Evolutionary conservation across 1,140 invertebrate species (phyloP).

Genomic region (Caenorhabditis briggsae): DNA sequence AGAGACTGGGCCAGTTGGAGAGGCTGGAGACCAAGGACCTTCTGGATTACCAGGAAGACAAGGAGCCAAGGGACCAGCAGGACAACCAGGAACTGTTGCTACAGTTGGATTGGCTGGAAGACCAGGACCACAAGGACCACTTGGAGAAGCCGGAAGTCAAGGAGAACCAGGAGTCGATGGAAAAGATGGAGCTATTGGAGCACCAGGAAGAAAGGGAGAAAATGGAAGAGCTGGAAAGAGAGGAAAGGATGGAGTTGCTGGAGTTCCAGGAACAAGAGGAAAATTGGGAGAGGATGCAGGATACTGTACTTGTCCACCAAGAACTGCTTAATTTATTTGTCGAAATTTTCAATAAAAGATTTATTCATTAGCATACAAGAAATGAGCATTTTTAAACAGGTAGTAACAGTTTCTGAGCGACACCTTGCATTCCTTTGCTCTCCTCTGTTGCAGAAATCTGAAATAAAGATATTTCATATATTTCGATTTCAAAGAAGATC

Average conservation of each 20-base stretch:
- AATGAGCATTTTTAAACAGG: background rate
- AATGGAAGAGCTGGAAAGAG: constrained; percentile 30
- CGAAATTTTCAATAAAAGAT: background rate
- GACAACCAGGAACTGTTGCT: constrained; percentile 41
- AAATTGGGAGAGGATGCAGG: constrained; percentile 37
- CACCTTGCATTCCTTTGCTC: constrained; percentile 26
- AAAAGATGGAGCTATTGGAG: constrained; percentile 32
- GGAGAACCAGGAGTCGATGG: constrained; percentile 40
- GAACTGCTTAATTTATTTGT: constrained; percentile 27
- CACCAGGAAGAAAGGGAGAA: constrained; percentile 34
- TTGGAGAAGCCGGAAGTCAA: constrained; percentile 48
- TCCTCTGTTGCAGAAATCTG: constrained; percentile 17
- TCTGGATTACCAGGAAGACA: constrained; percentile 36
- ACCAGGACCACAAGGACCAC: constrained; percentile 53
- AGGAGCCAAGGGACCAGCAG: constrained; percentile 10
- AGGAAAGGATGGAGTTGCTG: constrained; percentile 32
- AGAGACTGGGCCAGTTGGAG: constrained; percentile 51
- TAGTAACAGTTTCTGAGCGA: constrained; percentile 20
- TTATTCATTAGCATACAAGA: background rate
- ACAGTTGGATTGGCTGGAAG: constrained; percentile 41
- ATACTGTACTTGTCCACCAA: constrained; percentile 44
- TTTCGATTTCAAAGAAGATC: background rate
- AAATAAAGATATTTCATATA: background rate
- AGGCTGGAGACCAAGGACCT: constrained; percentile 47
- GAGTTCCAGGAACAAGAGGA: constrained; percentile 38